Evolutionary conservation across 2,888 invertebrate species (phyloP), one percentile per base, ranked within the genome.

Genomic region (Tetranychus truncatus): DNA sequence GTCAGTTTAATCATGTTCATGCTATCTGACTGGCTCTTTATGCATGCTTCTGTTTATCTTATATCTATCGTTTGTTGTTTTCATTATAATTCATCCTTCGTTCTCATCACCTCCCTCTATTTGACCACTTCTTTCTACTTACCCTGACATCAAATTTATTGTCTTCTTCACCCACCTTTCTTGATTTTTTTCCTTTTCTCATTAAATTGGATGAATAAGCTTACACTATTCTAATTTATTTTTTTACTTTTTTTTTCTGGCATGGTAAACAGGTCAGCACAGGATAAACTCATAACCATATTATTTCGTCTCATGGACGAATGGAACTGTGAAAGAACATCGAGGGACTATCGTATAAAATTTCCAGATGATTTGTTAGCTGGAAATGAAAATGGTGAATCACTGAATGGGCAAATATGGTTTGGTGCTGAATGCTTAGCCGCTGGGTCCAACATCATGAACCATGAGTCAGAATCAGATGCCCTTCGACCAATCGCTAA

Each of bases 341-440:
- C 91, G 79, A 86, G 97, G 71, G 95, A 96, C 80, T 99, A 96
- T 84, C 87, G 97, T 73, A 95, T 94, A 76, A 99, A 99, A 85
- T 99, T 97, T 82, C 97, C 97, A 0, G 99, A 99, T 82, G 97
- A 99, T 83, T 95, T 99, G 15, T 87, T 97, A 79, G 96, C 96
- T 83, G 76, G 74, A 6, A 46, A 46, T 44, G 77, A 77, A 71
- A 75, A 75, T 34, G 72, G 73, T n/a, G 97, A 99, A 83, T 96
- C 95, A 84, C 86, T 99, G 77, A 95, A 96, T 66, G 97, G 97
- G 0, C 97, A 99, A 84, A 86, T 99, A 71, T 99, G 99, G 99
- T 99, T 99, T 84, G 97, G 97, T 21, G 97, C 97, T 76, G 99
- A 99, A 90, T 99, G 97, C 82, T 86, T 99, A 79, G 95, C 97